These are phyloP conservation scores for Tribolium castaneum DNA, from an alignment of 1,140 invertebrate species.

Conservation along the genomic window DNA sequence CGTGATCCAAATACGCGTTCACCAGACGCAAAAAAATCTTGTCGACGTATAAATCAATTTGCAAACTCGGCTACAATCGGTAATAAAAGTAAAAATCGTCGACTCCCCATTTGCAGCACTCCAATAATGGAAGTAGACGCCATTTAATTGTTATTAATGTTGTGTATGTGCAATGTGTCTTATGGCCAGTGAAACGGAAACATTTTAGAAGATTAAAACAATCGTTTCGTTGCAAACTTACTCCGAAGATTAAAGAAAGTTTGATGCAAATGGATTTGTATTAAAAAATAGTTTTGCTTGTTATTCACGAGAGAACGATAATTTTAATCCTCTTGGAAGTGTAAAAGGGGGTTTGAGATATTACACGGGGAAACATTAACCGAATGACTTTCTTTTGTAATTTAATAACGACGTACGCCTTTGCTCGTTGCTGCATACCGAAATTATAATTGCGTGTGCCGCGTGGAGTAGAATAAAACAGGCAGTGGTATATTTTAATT, in stretches of 20 bases:
- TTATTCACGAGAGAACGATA: slow-evolving; percentile 20
- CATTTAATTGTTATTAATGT: not conserved
- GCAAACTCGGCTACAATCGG: not conserved
- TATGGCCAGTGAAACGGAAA: not conserved
- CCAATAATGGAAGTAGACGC: not conserved
- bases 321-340: not conserved
- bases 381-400: slow-evolving; percentile 35
- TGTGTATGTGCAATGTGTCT: not conserved
- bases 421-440: slow-evolving; percentile 31
- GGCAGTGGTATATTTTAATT: slow-evolving; percentile 40
- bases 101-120: not conserved
- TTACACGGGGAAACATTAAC: slow-evolving; percentile 27
- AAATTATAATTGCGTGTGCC: slow-evolving; percentile 35
- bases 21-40: not conserved
- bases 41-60: not conserved
- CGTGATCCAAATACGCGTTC: not conserved
- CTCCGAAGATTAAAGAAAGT: not conserved
- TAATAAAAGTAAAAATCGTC: not conserved
- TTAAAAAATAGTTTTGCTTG: not conserved
- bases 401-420: slow-evolving; percentile 33
- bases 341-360: not conserved
- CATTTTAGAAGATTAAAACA: not conserved
- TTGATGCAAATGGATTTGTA: not conserved
- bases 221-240: not conserved
- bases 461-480: slow-evolving; percentile 32